Conservation (phyloP, 2,113 vertebrate genomes). For the Kryptolebias marmoratus region DNA sequence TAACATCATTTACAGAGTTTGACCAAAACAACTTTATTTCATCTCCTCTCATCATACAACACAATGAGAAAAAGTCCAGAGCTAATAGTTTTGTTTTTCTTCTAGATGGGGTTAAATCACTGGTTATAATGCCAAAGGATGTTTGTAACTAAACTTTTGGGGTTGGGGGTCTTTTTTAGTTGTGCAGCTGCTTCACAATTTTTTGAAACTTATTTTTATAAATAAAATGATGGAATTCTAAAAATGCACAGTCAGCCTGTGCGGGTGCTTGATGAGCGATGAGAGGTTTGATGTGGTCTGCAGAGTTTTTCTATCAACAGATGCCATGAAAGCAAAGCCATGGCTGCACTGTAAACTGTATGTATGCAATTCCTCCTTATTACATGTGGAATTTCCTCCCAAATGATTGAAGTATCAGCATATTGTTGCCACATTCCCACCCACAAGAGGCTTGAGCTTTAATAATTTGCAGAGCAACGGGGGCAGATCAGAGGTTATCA, state of each 20-base stretch:
- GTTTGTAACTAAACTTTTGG: conserved; percentile 12
- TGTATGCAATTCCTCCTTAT: conserved; percentile 63
- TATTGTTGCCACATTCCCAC: conserved; percentile 78
- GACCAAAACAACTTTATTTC: too few species aligned
- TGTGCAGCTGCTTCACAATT: too few species aligned
- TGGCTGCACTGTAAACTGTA: conserved; percentile 37
- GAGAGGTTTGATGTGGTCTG: conserved; percentile 73
- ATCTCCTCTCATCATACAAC: too few species aligned
- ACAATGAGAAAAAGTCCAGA: neutral
- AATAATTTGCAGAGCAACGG: conserved; percentile 70
- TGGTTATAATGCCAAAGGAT: neutral
- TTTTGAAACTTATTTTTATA: neutral
- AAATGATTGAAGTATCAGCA: conserved; percentile 79
- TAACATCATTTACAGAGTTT: too few species aligned
- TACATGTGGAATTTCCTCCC: conserved; percentile 79
- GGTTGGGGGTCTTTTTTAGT: neutral
- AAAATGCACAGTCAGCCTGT: conserved; percentile 18
- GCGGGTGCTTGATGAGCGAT: conserved; percentile 33
- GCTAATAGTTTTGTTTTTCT: neutral
- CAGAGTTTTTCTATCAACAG: conserved; percentile 62
- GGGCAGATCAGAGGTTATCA: conserved; percentile 62
- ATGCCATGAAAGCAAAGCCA: conserved; percentile 63
- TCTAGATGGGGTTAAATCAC: neutral
- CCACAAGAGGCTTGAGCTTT: conserved; percentile 67
- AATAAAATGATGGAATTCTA: neutral